Conservation (phyloP, 1,140 invertebrate genomes). For the Heliconius nattereri region DNA sequence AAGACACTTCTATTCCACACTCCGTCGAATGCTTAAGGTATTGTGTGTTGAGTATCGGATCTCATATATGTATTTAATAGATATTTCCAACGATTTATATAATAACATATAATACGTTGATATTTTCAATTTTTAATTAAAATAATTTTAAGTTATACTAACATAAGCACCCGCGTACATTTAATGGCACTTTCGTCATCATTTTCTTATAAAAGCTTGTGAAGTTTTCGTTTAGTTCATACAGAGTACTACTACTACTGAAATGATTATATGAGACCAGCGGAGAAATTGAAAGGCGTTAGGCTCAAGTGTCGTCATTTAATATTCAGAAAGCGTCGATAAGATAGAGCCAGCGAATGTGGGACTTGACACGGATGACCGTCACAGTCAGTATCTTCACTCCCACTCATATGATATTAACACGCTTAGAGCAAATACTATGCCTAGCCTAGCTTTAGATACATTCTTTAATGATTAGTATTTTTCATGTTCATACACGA, state of each 20-base stretch:
- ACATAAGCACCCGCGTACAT: not conserved
- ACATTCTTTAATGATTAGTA: not conserved
- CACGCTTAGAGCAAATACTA: constrained; percentile 10
- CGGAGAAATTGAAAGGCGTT: constrained; percentile 66
- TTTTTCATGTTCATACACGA: not conserved
- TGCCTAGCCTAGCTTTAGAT: not conserved
- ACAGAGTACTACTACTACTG: constrained; percentile 40
- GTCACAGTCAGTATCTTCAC: constrained; percentile 12
- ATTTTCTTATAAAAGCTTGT: constrained; percentile 31
- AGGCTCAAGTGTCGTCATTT: constrained; percentile 52
- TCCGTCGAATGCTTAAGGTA: too few relatives aligned
- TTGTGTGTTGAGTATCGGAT: too few relatives aligned
- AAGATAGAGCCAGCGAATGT: constrained; percentile 65
- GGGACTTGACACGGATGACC: constrained; percentile 60
- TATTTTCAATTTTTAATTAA: not conserved
- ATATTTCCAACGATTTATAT: too few relatives aligned
- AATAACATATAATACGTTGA: not conserved
- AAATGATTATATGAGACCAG: constrained; percentile 40
- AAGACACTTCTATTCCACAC: too few relatives aligned
- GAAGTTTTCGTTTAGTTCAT: constrained; percentile 39
- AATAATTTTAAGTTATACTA: not conserved
- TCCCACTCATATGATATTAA: constrained; percentile 20
- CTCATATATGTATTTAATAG: too few relatives aligned
- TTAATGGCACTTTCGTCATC: constrained; percentile 25
- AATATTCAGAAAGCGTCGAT: constrained; percentile 66